Evolutionary conservation across 2,888 invertebrate species (phyloP), one percentile per base, ranked within the genome.

Genomic region (Oscheius sp.): DNA sequence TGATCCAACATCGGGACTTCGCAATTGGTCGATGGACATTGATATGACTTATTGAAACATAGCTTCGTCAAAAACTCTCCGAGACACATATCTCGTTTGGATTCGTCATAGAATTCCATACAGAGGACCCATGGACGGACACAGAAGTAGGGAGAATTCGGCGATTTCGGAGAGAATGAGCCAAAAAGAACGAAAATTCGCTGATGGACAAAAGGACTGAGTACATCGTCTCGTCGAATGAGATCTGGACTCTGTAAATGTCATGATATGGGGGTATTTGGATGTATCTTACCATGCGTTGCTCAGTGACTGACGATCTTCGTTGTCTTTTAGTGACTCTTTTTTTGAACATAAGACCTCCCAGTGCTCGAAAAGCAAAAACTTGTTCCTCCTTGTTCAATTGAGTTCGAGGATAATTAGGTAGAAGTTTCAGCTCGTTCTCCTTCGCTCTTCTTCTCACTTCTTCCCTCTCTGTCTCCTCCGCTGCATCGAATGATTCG

Each of bases 51-150:
- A 68, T 92, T 91, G 81, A 79, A 86, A 63, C 82, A 85, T 64
- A 14, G 76, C 80, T 78, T 81, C 14, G 95, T 93, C 49, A 98
- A 89, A 86, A 97, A 98, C 73, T 92, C 92, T 36, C 96, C 97
- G 49, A 98, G 88, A 0, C 95, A 92, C 80, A 97, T 94, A 87
- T 98, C 98, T 86, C 95, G 93, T n/a, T n/a, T n/a, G n/a, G n/a
- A n/a, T 24, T 91, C 90, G 0, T 94, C 70, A 87, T 98, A 98
- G 88, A 95, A 93, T 84, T 94, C 92, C 94, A 98, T 97, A 65
- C 91, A 91, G 0, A 94, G 92, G 63, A 93, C 91, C 92, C 93
- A 76, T 0, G 94, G 94, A 84, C 92, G 92, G 0, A 94, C 93
- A 86, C 95, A 95, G 86, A 93, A 94, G 68, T 92, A 91, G 0